These are phyloP conservation scores for Phalacrocorax pelagicus DNA, from an alignment of 2,113 vertebrate species.

Conservation along the genomic window DNA sequence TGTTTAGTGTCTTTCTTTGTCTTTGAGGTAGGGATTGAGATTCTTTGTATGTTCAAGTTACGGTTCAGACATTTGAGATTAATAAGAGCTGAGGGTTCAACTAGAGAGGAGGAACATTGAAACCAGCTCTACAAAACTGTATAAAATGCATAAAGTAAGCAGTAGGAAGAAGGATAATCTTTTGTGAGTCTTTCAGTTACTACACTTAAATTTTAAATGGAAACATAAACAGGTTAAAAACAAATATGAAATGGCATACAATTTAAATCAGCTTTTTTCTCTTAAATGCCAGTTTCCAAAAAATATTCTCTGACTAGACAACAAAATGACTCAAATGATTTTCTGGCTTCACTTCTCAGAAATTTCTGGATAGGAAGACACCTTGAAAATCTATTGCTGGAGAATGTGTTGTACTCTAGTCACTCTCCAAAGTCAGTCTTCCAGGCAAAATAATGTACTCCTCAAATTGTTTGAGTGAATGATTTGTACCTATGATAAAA, in stretches of 20 bases:
- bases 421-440: background rate
- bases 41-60: background rate
- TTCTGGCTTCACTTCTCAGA: background rate
- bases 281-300: background rate
- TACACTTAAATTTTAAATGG: background rate
- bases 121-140: background rate
- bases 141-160: background rate
- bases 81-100: background rate
- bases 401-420: background rate
- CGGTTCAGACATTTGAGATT: background rate
- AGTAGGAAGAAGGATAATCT: background rate
- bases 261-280: background rate
- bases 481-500: background rate
- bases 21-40: background rate
- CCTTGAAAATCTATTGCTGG: background rate
- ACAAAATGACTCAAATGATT: background rate
- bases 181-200: background rate
- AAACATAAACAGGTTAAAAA: background rate
- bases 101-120: background rate
- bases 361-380: background rate
- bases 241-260: rapidly evolving
- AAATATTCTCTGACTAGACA: background rate
- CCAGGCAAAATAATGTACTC: background rate
- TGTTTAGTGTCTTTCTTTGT: background rate
- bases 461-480: background rate